phyloP scores from a whole-genome alignment of 2,888 invertebrate species.

The Dynastes tityus region DNA sequence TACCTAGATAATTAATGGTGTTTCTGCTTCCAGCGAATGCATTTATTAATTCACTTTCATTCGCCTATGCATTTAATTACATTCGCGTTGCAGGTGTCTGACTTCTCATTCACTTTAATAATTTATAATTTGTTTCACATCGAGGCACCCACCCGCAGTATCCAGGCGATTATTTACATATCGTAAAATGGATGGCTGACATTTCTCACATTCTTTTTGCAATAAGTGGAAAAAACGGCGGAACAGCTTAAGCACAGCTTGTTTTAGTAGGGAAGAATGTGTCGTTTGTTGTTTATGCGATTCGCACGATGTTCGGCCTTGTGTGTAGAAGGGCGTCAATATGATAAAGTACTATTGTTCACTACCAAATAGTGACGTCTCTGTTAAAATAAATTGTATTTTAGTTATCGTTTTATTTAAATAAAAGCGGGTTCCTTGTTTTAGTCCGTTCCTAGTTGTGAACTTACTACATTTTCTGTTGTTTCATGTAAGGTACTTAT shows the following conservation, averaged over 20 bases:
- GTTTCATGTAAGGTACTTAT: too few species aligned
- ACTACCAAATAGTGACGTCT: neutral
- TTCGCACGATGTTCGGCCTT: too few species aligned
- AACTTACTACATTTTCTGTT: too few species aligned
- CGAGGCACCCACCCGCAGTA: conserved; percentile 22
- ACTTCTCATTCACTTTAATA: conserved; percentile 27
- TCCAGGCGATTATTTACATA: conserved; percentile 21
- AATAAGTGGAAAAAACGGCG: neutral
- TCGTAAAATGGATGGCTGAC: neutral
- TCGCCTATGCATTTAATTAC: conserved; percentile 33
- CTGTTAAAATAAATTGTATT: neutral
- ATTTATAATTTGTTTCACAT: conserved; percentile 24
- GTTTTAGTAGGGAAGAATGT: too few species aligned
- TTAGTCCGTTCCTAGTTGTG: too few species aligned
- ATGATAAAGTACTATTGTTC: neutral
- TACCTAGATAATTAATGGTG: conserved; percentile 24
- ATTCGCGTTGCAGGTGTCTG: conserved; percentile 20
- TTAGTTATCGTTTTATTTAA: neutral
- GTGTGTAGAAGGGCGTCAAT: too few species aligned
- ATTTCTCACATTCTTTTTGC: neutral
- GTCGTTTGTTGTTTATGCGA: too few species aligned
- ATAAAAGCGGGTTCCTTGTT: too few species aligned
- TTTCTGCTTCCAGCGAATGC: conserved; percentile 23
- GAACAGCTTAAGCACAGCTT: neutral
- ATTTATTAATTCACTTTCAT: conserved; percentile 37